phyloP scores from a whole-genome alignment of 2,113 vertebrate genomes.

The Sturnira hondurensis region DNA sequence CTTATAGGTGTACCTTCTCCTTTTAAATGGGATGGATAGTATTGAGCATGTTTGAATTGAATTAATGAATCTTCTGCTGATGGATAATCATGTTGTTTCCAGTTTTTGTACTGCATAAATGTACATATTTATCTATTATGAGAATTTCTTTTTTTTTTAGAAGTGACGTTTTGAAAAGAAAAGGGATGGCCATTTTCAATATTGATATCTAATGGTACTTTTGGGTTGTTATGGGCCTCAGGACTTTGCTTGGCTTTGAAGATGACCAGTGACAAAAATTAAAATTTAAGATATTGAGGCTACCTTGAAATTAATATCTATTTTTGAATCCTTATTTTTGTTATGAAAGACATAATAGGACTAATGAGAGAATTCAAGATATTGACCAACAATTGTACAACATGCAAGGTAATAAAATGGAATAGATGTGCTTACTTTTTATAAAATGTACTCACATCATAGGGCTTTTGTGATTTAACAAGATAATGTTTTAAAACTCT shows the following conservation, averaged over 20 bases:
- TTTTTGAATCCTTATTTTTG: slow-evolving; percentile 19
- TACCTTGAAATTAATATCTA: background rate
- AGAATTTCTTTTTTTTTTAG: slow-evolving; percentile 3
- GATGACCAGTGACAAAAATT: background rate
- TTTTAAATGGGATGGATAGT: background rate
- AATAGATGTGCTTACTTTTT: background rate
- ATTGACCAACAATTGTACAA: background rate
- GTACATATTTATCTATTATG: background rate
- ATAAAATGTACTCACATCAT: background rate
- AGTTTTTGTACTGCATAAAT: background rate
- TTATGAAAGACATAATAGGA: background rate
- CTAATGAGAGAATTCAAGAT: background rate
- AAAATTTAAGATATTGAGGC: background rate
- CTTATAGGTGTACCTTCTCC: background rate
- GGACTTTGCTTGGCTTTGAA: background rate
- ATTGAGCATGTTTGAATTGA: background rate
- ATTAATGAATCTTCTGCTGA: background rate
- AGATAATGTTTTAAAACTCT: background rate
- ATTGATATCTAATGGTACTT: background rate
- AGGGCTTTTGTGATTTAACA: background rate
- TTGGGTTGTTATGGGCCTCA: background rate
- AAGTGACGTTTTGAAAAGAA: background rate
- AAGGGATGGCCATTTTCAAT: background rate
- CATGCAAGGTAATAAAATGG: background rate
- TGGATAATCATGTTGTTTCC: background rate